Conservation (phyloP, 2,797 vertebrate species). For the Xerus rutilus region DNA sequence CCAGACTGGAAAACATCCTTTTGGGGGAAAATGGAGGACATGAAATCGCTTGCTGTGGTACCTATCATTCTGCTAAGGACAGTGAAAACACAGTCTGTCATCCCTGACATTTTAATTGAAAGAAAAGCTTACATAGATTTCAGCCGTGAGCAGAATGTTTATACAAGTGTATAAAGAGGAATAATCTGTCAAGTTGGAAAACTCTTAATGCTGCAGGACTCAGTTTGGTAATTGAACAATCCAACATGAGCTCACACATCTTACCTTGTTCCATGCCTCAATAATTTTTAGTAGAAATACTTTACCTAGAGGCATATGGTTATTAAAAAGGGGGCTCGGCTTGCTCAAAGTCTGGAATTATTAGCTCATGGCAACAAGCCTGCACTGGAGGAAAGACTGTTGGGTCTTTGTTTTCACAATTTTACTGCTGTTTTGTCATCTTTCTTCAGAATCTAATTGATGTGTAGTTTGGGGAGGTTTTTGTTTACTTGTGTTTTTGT, state of each 20-base stretch:
- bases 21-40: conserved; percentile 61
- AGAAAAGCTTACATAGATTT: conserved; percentile 90
- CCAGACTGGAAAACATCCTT: conserved; percentile 81
- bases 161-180: conserved; percentile 91
- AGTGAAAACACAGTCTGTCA: conserved; percentile 89
- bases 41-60: conserved; percentile 84
- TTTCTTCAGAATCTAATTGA: conserved; percentile 88
- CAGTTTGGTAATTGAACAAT: conserved; percentile 90
- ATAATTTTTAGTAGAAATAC: conserved; percentile 91
- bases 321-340: conserved; percentile 90
- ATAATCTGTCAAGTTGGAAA: conserved; percentile 89
- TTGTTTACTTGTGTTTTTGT: background rate
- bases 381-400: conserved; percentile 89
- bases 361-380: conserved; percentile 91
- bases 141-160: conserved; percentile 89
- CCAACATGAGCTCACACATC: conserved; percentile 90
- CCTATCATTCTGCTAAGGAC: conserved; percentile 87
- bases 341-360: conserved; percentile 90
- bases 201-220: conserved; percentile 87
- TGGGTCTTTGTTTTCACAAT: conserved; percentile 90
- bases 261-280: conserved; percentile 91
- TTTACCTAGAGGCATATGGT: conserved; percentile 90
- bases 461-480: conserved; percentile 84
- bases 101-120: conserved; percentile 92
- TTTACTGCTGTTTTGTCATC: conserved; percentile 87